A percentile compares a stretch with the other conserved stretches of the same genome.
These are phyloP conservation scores for Keiferia lycopersicella DNA, from an alignment of 2,888 invertebrate genomes.

Conservation along the genomic window DNA sequence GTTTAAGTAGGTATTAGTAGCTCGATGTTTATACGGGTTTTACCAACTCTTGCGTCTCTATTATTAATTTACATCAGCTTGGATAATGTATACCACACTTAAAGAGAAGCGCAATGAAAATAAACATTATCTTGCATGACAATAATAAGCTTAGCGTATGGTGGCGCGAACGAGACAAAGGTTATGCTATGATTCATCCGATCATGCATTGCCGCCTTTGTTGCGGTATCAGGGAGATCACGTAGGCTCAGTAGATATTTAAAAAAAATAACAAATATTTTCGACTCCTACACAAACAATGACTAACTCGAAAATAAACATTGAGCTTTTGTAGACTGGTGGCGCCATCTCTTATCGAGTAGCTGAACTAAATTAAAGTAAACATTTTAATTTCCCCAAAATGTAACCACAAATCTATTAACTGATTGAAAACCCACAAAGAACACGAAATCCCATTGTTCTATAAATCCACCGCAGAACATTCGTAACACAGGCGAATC, in stretches of 20 bases:
- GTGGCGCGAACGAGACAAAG: constrained; percentile 20
- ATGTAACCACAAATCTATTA: constrained; percentile 58
- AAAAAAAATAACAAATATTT: background rate
- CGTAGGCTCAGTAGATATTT: background rate
- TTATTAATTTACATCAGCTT: constrained; percentile 7
- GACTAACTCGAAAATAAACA: background rate
- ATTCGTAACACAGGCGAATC: constrained; percentile 61
- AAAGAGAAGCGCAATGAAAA: constrained; percentile 17
- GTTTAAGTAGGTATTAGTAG: background rate
- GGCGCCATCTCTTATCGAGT: constrained; percentile 55
- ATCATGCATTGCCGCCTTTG: constrained; percentile 14
- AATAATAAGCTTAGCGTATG: constrained; percentile 15
- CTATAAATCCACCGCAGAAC: constrained; percentile 50
- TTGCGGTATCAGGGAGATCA: background rate
- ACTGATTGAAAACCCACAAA: constrained; percentile 59
- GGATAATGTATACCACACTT: constrained; percentile 14
- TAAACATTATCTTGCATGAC: constrained; percentile 20
- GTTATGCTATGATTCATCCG: constrained; percentile 14
- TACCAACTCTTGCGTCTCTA: constrained; percentile 4
- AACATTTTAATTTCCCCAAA: constrained; percentile 37
- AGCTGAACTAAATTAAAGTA: constrained; percentile 33
- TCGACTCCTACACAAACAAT: background rate
- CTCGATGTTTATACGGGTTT: constrained; percentile 4
- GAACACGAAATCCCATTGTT: constrained; percentile 58
- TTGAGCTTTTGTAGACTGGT: background rate